Conservation (phyloP, 2,888 invertebrate species). For the Mycalesis mineus region DNA sequence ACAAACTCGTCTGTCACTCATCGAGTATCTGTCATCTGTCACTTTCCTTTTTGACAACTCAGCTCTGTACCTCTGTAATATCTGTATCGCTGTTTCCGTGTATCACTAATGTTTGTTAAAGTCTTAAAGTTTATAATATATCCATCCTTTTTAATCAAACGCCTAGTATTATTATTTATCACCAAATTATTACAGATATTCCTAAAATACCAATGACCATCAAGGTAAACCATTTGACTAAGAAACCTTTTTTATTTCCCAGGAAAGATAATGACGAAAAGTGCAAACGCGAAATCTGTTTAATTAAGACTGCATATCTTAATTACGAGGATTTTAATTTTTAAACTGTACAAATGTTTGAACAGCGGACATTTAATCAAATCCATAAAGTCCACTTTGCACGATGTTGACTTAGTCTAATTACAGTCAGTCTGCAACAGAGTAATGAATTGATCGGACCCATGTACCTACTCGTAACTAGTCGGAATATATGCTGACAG, state of each 20-base stretch:
- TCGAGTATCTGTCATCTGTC: too few relatives aligned
- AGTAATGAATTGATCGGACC: constrained; percentile 44
- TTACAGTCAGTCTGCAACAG: constrained; percentile 61
- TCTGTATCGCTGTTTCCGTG: too few relatives aligned
- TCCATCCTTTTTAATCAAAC: too few relatives aligned
- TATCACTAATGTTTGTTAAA: too few relatives aligned
- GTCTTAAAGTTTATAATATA: too few relatives aligned
- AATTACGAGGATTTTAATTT: constrained; percentile 14
- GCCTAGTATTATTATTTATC: too few relatives aligned
- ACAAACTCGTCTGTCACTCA: too few relatives aligned
- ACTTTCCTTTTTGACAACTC: too few relatives aligned
- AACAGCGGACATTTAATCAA: constrained; percentile 33
- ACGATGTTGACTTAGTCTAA: constrained; percentile 61
- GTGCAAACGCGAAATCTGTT: background rate
- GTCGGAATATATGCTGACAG: background rate
- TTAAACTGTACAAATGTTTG: constrained; percentile 22
- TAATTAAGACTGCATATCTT: constrained; percentile 3
- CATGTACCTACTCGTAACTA: background rate
- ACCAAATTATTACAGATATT: too few relatives aligned
- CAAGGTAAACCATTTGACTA: too few relatives aligned
- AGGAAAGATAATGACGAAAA: background rate
- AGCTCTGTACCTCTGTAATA: too few relatives aligned
- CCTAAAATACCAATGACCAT: too few relatives aligned
- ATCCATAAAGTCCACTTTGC: constrained; percentile 49
- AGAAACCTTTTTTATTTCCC: background rate